Percentiles rank a stretch among this genome's conserved stretches.
These are phyloP conservation scores for Minunthozetes semirufus DNA, from an alignment of 2,888 invertebrate genomes.

Conservation along the genomic window DNA sequence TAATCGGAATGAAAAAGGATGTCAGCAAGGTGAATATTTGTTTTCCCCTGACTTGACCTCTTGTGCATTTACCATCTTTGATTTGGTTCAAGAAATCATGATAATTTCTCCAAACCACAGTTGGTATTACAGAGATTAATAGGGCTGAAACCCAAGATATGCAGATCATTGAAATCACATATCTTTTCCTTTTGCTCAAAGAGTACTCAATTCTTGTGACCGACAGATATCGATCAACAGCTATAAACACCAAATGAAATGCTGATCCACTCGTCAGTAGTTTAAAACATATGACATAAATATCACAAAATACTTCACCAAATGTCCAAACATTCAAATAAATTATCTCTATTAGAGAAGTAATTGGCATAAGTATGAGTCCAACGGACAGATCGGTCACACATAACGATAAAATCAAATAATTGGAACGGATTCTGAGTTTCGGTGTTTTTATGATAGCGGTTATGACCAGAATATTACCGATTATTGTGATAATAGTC, in stretches of 20 bases:
- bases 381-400: background rate
- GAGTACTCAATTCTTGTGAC: constrained; percentile 1
- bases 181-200: background rate
- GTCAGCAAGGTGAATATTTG: too few relatives aligned
- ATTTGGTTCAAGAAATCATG: background rate
- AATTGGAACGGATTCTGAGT: background rate
- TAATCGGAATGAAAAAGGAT: too few relatives aligned
- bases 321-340: background rate
- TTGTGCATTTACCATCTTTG: too few relatives aligned
- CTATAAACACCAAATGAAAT: background rate
- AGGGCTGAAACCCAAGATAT: background rate
- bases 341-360: background rate
- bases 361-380: background rate
- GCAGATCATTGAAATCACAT: background rate
- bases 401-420: constrained; percentile 9
- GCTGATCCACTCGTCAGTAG: background rate
- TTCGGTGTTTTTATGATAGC: constrained; percentile 3
- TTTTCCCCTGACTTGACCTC: too few relatives aligned
- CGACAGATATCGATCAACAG: constrained; percentile 1
- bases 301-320: constrained; percentile 4
- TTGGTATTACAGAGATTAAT: background rate
- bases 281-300: background rate
- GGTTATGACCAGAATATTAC: constrained; percentile 8
- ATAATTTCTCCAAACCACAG: background rate
- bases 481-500: background rate